A percentile compares a stretch with the other conserved stretches of the same genome.
phyloP scores from a whole-genome alignment of 2,888 invertebrate species.

The Tetramorium bicarinatum region DNA sequence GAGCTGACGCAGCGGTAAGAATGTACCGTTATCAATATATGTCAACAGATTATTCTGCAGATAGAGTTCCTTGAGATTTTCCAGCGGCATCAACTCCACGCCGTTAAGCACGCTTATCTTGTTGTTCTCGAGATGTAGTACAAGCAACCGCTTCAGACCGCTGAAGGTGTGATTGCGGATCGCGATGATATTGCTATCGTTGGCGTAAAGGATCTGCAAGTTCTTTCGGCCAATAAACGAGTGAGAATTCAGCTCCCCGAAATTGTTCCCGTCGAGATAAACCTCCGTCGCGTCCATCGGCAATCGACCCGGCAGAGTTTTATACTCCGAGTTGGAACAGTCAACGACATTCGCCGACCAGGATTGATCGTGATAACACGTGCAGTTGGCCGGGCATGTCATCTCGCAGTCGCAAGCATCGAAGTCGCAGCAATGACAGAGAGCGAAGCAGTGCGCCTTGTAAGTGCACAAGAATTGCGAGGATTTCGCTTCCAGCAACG shows the following conservation, averaged over 20 bases:
- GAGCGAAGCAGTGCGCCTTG: slow-evolving; percentile 96
- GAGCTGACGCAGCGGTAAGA: slow-evolving; percentile 92
- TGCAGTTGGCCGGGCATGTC: slow-evolving; percentile 97
- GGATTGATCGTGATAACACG: slow-evolving; percentile 97
- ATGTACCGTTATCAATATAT: slow-evolving; percentile 94
- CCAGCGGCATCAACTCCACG: slow-evolving; percentile 93
- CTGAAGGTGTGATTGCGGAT: slow-evolving; percentile 97
- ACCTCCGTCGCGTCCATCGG: slow-evolving; percentile 99
- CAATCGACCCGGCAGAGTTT: slow-evolving; percentile 94
- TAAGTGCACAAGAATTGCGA: slow-evolving; percentile 97
- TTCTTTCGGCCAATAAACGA: slow-evolving; percentile 97
- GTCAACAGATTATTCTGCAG: slow-evolving; percentile 94
- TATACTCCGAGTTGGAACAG: slow-evolving; percentile 94
- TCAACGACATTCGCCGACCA: slow-evolving; percentile 98
- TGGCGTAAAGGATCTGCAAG: slow-evolving; percentile 94
- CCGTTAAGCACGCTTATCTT: slow-evolving; percentile 93
- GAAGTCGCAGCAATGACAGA: slow-evolving; percentile 98
- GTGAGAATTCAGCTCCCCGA: slow-evolving; percentile 95
- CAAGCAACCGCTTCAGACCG: slow-evolving; percentile 92
- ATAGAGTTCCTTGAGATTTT: slow-evolving; percentile 94
- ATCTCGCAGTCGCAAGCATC: slow-evolving; percentile 99
- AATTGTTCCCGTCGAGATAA: slow-evolving; percentile 96
- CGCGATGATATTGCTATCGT: slow-evolving; percentile 94
- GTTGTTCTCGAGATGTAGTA: slow-evolving; percentile 96
- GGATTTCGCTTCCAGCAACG: slow-evolving; percentile 94